Conservation (phyloP, 1,140 invertebrate species). For the Drosophila pruinosa region DNA sequence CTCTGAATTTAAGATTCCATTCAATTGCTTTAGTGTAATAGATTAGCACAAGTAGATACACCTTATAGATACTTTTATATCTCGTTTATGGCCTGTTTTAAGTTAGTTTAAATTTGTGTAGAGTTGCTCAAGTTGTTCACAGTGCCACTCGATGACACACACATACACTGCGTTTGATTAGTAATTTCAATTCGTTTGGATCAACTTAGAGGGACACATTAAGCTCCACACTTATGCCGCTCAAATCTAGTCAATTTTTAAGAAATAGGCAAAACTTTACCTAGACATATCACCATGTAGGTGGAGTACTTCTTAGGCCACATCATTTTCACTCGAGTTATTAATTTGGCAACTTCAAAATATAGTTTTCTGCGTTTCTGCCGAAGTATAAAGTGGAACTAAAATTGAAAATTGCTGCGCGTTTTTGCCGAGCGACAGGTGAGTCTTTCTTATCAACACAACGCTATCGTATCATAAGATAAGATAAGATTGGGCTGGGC, state of each 20-base stretch:
- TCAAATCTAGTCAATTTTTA: not conserved
- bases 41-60: too few relatives aligned
- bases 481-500: conserved; percentile 49
- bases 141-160: not conserved
- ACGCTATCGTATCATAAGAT: conserved; percentile 21
- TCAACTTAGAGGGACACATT: not conserved
- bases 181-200: not conserved
- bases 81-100: not conserved
- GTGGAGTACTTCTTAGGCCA: conserved; percentile 74
- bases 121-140: not conserved
- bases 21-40: not conserved
- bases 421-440: conserved; percentile 57
- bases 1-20: not conserved
- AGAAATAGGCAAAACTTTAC: conserved; percentile 61
- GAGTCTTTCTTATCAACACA: conserved; percentile 54
- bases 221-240: not conserved
- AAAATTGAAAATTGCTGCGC: conserved; percentile 47
- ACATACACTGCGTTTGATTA: not conserved
- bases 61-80: too few relatives aligned
- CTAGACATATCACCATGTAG: conserved; percentile 77
- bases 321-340: conserved; percentile 62
- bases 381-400: conserved; percentile 66
- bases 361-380: conserved; percentile 39
- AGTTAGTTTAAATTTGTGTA: not conserved
- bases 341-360: conserved; percentile 36